phyloP scores from a whole-genome alignment of 2,113 vertebrate species.

The Campylomormyrus tamandua region DNA sequence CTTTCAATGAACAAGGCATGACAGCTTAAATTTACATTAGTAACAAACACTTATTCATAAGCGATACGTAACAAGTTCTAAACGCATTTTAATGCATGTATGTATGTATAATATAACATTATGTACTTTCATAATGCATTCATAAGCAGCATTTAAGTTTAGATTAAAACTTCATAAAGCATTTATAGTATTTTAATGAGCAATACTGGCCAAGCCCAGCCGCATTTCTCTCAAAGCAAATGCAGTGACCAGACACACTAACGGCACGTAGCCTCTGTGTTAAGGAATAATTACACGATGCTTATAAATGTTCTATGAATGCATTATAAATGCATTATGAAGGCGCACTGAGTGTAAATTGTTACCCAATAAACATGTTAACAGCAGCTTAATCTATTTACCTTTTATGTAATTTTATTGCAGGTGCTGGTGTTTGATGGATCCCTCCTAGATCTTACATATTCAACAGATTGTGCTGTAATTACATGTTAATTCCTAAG shows the following conservation, averaged over 20 bases:
- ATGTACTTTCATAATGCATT: not conserved
- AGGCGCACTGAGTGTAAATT: not conserved
- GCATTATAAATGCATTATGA: not conserved
- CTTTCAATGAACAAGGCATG: no score
- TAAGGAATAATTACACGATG: not conserved
- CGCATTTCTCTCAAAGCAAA: not conserved
- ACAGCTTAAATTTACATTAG: no score
- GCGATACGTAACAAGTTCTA: not conserved
- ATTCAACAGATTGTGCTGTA: not conserved
- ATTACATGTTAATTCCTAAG: not conserved
- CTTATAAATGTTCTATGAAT: not conserved
- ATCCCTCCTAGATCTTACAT: not conserved
- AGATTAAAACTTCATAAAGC: not conserved
- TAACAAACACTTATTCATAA: not conserved
- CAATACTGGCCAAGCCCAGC: not conserved
- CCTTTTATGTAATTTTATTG: not conserved
- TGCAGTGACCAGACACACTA: not conserved
- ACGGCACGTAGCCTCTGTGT: not conserved
- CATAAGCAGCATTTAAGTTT: not conserved
- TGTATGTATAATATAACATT: not conserved
- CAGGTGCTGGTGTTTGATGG: not conserved
- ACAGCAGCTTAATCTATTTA: not conserved
- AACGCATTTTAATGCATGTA: not conserved
- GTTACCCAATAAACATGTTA: not conserved
- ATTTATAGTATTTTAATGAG: not conserved